Conservation (phyloP, 2,113 vertebrate genomes). For the Crotalus tigris region DNA sequence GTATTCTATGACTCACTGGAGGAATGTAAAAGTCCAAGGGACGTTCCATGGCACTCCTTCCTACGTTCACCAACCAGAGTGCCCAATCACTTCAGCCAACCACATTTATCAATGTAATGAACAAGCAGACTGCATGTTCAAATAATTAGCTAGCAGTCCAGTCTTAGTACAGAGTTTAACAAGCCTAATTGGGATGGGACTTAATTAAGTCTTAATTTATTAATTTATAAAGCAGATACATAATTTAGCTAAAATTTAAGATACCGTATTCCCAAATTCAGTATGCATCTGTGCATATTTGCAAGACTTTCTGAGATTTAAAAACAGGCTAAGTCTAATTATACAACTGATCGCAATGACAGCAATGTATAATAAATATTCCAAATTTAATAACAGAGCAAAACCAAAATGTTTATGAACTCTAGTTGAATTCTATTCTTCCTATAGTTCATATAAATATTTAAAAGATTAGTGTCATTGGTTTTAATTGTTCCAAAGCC, state of each 20-base stretch:
- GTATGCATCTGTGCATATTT: neutral
- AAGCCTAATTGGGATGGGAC: neutral
- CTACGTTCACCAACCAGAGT: too few species aligned
- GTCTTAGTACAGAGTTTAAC: neutral
- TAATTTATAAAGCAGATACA: neutral
- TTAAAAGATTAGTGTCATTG: neutral
- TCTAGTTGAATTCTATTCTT: neutral
- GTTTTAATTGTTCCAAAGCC: neutral
- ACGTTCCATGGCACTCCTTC: too few species aligned
- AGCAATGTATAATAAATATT: neutral
- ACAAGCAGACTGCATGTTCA: too few species aligned
- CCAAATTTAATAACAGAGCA: neutral
- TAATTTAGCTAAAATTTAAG: neutral
- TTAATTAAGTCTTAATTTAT: neutral
- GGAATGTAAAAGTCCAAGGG: too few species aligned
- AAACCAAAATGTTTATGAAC: neutral
- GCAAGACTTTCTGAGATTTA: neutral
- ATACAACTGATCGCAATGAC: neutral
- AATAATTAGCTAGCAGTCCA: neutral
- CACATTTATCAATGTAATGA: too few species aligned
- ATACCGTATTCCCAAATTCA: neutral
- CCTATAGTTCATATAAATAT: too few species aligned
- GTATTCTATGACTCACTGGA: too few species aligned
- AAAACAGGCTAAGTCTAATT: neutral
- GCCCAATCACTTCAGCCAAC: too few species aligned